Evolutionary conservation across 2,888 invertebrate genomes (phyloP).

Genomic region (Latrodectus elegans): DNA sequence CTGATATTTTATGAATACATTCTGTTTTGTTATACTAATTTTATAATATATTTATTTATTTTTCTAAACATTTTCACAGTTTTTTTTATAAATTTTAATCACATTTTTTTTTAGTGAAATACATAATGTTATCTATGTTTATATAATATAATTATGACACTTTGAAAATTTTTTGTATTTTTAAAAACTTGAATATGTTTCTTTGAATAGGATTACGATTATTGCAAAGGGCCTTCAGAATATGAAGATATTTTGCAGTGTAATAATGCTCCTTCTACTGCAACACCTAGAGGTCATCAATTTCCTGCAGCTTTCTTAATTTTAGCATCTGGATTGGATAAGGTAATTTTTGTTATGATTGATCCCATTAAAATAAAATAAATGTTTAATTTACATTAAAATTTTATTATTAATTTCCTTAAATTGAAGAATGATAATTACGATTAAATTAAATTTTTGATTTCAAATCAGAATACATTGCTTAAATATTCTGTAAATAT

Average conservation of each 20-base stretch:
- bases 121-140: neutral
- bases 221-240: conserved; percentile 79
- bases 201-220: conserved; percentile 75
- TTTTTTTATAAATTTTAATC: too few relatives aligned
- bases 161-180: neutral
- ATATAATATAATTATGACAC: neutral
- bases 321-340: conserved; percentile 86
- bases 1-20: too few relatives aligned
- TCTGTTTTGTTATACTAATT: too few relatives aligned
- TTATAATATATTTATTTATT: too few relatives aligned
- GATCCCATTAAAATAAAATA: neutral
- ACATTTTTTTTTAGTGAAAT: too few relatives aligned
- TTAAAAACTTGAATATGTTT: conserved; percentile 8
- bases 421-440: neutral
- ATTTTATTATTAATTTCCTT: neutral
- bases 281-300: conserved; percentile 87
- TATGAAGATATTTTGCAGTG: conserved; percentile 91
- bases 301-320: conserved; percentile 91
- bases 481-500: neutral
- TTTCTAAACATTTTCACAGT: too few relatives aligned
- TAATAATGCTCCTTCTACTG: conserved; percentile 81
- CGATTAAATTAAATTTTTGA: neutral
- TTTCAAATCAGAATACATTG: neutral
- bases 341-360: conserved; percentile 75
- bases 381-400: neutral